Evolutionary conservation across 2,113 vertebrate genomes (phyloP).

Genomic region (Pomatorhinus ruficollis): DNA sequence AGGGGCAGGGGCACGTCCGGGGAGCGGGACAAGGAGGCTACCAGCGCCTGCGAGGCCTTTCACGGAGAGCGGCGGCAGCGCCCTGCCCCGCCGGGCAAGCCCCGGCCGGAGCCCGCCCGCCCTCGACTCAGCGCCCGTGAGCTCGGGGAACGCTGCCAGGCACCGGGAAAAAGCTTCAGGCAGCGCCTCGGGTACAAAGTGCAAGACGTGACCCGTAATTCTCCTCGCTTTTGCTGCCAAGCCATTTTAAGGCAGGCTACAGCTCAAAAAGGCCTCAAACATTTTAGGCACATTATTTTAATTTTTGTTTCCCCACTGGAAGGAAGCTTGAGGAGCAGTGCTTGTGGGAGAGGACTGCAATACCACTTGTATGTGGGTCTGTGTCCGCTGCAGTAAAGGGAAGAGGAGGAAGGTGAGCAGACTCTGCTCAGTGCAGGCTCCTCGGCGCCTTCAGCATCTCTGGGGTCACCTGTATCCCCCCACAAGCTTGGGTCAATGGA

Average conservation of each 20-base stretch:
- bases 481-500: accelerated
- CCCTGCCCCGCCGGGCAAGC: too few species aligned
- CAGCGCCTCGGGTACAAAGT: background rate
- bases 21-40: accelerated
- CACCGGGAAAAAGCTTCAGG: accelerated
- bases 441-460: background rate
- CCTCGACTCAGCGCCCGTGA: accelerated
- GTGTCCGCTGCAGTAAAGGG: background rate
- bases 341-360: background rate
- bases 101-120: too few species aligned
- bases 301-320: background rate
- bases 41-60: accelerated
- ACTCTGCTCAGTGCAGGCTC: background rate
- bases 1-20: accelerated
- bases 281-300: background rate
- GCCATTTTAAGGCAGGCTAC: background rate
- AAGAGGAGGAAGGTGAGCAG: background rate
- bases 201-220: too few species aligned
- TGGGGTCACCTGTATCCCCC: too few species aligned
- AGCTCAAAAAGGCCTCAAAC: too few species aligned
- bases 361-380: accelerated
- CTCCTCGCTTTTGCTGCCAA: background rate
- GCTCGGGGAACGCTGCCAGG: accelerated
- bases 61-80: accelerated
- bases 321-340: background rate